Conservation (phyloP, 2,797 vertebrate species). For the Gymnocypris eckloni region DNA sequence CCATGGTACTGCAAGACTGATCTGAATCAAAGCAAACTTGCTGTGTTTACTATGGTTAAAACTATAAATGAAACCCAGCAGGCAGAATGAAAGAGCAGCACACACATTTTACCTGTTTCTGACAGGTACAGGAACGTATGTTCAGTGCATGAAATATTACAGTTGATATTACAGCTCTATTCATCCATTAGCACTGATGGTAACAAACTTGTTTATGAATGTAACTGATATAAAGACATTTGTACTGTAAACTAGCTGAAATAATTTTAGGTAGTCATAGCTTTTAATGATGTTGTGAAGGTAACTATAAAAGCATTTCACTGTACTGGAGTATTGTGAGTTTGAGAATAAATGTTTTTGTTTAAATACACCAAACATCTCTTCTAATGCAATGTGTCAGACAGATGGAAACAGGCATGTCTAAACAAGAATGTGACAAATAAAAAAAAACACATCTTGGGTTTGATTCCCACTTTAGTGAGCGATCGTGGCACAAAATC, state of each 20-base stretch:
- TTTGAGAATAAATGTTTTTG: background rate
- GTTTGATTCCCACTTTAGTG: slow-evolving; percentile 11
- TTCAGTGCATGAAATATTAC: slow-evolving; percentile 6
- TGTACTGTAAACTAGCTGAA: background rate
- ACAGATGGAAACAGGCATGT: slow-evolving; percentile 3
- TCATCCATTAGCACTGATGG: background rate
- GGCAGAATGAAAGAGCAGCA: slow-evolving; percentile 12
- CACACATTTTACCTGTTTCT: slow-evolving; percentile 9
- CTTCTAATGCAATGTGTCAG: background rate
- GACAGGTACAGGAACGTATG: slow-evolving; percentile 2
- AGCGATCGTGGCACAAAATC: background rate
- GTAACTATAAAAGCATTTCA: background rate
- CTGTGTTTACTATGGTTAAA: slow-evolving; percentile 18
- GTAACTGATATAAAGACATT: background rate
- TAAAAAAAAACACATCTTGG: background rate
- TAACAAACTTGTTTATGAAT: background rate
- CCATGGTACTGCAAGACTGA: background rate
- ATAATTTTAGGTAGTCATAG: background rate
- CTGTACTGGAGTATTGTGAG: background rate
- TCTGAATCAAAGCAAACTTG: background rate
- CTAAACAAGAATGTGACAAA: slow-evolving; percentile 21
- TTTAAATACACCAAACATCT: background rate
- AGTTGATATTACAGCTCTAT: slow-evolving; percentile 12
- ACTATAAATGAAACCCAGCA: background rate
- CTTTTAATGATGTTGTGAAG: background rate